Base-by-base conservation (phyloP, 2,113 vertebrate genomes). In the Romanogobio albipinnatus region DNA sequence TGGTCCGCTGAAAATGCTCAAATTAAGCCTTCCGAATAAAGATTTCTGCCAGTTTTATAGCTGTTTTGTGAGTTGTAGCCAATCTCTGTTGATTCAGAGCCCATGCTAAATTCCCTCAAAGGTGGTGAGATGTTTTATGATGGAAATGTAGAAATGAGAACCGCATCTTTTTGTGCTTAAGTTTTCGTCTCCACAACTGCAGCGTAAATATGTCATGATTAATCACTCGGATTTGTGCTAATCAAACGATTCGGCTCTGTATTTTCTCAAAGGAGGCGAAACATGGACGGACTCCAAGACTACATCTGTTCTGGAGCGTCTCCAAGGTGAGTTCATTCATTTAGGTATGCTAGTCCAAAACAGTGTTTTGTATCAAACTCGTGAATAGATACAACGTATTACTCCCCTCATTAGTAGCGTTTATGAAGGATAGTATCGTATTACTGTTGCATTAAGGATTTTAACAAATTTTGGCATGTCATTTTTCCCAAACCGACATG, bases 141-240 rank as follows among this genome's bases (percentile, higher is more conserved):
- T 19, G 10, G 74, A 19, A 29, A 36, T 53, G 10, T 68, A 47
- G 45, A 24, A 80, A 68, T 61, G 7, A 24, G 39, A 64, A 29
- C 33, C 1, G 74, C 68, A 17, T 74, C 58, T 76, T 84, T 70
- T 88, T 76, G 75, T 43, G 73, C 59, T 82, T 83, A 26, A 66
- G 43, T n/a, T 79, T 84, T 88, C 8, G 49, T 56, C 51, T 79
- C 51, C 49, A 68, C n/a, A 56, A 56, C 73, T 81, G 84, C 71
- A 7, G 77, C 85, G 86, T 84, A 87, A 90, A 87, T 77, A 83
- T 87, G 82, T 87, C 90, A 89, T 13, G 75, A 76, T 81, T 10
- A 89, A 90, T 90, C 15, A 87, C 61, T 81, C 73, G 43, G 51
- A 88, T 76, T 86, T 82, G 87, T 17, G 39, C 64, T 85, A 49